phyloP scores from a whole-genome alignment of 2,888 invertebrate species.

The Limnephilus rhombicus region DNA sequence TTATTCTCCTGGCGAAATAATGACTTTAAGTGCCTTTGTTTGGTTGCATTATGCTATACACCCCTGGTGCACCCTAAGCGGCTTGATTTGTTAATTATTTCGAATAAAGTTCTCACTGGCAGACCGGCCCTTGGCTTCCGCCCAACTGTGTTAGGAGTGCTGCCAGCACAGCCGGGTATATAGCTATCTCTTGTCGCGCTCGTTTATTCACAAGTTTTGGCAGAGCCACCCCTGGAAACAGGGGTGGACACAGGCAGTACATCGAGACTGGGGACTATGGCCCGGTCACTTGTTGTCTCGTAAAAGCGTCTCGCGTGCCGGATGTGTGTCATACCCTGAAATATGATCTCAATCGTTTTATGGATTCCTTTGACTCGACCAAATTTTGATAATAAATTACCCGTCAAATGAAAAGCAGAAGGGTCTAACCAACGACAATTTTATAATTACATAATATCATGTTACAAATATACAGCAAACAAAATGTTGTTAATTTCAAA shows the following conservation, averaged over 20 bases:
- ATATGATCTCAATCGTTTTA: constrained; percentile 53
- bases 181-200: background rate
- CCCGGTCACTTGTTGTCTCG: constrained; percentile 57
- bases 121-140: constrained; percentile 44
- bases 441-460: background rate
- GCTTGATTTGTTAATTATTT: constrained; percentile 44
- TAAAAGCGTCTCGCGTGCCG: constrained; percentile 52
- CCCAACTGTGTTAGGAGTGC: constrained; percentile 56
- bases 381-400: constrained; percentile 25
- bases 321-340: constrained; percentile 55
- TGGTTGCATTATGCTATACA: background rate
- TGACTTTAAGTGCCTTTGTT: background rate
- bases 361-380: constrained; percentile 34
- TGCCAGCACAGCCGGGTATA: constrained; percentile 17
- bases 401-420: background rate
- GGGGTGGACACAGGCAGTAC: background rate
- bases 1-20: background rate
- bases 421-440: background rate
- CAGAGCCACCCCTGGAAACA: constrained; percentile 3
- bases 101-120: constrained; percentile 37
- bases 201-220: constrained; percentile 34
- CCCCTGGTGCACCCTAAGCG: background rate
- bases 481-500: background rate
- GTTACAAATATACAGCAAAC: background rate
- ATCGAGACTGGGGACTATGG: background rate